Base-by-base conservation (phyloP, 1,140 invertebrate genomes). In the Anoplophora glabripennis region DNA sequence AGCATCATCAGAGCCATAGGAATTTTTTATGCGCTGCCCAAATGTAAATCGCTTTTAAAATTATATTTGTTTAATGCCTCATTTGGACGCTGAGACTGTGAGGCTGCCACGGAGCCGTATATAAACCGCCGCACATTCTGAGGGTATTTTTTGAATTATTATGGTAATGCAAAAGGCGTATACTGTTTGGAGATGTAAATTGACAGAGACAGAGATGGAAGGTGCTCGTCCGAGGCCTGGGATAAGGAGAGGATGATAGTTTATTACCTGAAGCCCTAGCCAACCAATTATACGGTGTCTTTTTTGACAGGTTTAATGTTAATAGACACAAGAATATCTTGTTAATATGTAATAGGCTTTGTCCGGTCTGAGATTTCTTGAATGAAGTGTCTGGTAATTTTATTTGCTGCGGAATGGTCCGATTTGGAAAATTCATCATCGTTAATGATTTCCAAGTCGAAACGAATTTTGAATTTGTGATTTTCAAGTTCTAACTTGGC, bases 261-360 rank as follows among this genome's bases (percentile, higher is more conserved):
- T 74, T 74, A 74, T 74, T 74, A 68, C 68, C 70, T 68, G 65
- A 64, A 67, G 64, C 67, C 69, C 66, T 65, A 61, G 64, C 68
- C 68, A 74, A 74, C 72, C 70, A 74, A 72, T 72, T 73, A 73
- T 74, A 70, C 68, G 64, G 71, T 71, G 70, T 74, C 70, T 72
- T 67, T 68, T 69, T 69, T 73, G 72, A 72, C 72, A 73, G 71
- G 57, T 74, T 72, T 72, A 73, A 72, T 71, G 70, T 68, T 72
- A 72, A 72, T 72, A 74, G 67, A 72, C 68, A 70, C 68, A 70
- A 71, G 67, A 72, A 69, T 71, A 69, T 66, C 71, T 72, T 74
- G 71, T 74, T 73, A 72, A 73, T 74, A 70, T 72, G 65, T 72
- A 70, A 72, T 72, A 64, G 66, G 68, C 61, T 70, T 65, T 63